phyloP scores from a whole-genome alignment of 2,797 vertebrate species.

The Lepus townsendii region DNA sequence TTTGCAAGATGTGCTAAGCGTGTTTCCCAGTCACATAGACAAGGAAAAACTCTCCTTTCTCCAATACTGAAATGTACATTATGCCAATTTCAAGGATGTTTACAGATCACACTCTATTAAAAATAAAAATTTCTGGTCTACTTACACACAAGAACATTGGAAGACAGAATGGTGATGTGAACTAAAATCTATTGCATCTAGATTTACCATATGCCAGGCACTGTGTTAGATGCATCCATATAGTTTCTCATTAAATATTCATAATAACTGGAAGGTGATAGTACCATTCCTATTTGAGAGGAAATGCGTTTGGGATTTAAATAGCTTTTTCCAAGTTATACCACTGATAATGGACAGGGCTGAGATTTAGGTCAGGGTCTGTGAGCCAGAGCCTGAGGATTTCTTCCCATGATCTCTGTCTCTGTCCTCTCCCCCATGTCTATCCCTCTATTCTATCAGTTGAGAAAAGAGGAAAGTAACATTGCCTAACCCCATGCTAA shows the following conservation, averaged over 20 bases:
- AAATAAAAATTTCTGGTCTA: background rate
- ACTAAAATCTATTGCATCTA: background rate
- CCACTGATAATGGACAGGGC: background rate
- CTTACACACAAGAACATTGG: background rate
- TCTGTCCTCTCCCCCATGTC: fast-evolving
- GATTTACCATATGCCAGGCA: background rate
- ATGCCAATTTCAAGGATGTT: background rate
- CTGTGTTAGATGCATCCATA: fast-evolving
- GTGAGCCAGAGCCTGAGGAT: fast-evolving
- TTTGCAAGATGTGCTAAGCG: background rate
- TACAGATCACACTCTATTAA: background rate
- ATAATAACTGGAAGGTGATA: background rate
- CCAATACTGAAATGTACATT: background rate
- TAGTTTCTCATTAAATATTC: background rate
- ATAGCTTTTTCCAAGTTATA: background rate
- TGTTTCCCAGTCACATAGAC: background rate
- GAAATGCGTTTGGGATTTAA: background rate
- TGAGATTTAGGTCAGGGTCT: background rate
- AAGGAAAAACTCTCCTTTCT: background rate
- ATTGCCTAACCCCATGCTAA: background rate
- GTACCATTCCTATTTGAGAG: background rate
- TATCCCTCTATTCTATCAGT: background rate
- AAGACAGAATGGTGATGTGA: background rate
- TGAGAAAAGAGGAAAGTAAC: background rate
- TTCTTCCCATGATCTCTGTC: fast-evolving